These are phyloP conservation scores for Leptobrachium ailaonicum DNA, from an alignment of 2,113 vertebrate species.

Conservation along the genomic window DNA sequence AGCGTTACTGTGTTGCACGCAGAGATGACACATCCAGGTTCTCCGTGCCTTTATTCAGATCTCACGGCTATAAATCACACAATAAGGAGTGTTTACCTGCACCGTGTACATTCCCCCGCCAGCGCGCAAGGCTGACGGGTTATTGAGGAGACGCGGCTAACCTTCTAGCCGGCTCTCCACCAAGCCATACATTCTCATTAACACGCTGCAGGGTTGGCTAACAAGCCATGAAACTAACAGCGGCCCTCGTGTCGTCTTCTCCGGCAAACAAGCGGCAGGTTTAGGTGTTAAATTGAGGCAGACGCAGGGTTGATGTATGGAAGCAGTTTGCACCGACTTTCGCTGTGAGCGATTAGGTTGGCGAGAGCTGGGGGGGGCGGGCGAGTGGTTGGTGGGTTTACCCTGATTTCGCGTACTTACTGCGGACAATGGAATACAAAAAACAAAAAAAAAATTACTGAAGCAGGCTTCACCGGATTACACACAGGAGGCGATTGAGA, in stretches of 20 bases:
- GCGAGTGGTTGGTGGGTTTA: no score
- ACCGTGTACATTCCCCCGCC: background rate
- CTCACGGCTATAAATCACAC: background rate
- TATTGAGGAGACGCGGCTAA: background rate
- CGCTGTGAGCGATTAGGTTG: background rate
- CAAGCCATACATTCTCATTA: slow-evolving; percentile 11
- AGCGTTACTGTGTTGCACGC: no score
- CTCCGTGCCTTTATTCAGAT: background rate
- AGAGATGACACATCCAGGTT: no score
- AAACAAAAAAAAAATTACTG: no score
- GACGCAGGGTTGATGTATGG: background rate
- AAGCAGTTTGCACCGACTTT: background rate
- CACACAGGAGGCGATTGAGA: no score
- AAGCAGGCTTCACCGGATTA: no score
- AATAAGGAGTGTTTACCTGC: background rate
- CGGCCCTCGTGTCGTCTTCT: background rate
- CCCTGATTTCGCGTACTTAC: no score
- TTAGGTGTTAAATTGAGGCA: slow-evolving; percentile 2
- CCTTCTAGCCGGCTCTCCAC: background rate
- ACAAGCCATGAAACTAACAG: slow-evolving; percentile 19
- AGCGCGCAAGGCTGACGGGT: background rate
- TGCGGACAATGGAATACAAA: no score
- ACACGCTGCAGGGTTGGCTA: background rate
- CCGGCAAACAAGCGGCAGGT: background rate
- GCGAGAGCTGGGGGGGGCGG: background rate